Base-by-base conservation (phyloP, 2,888 invertebrate genomes). In the Oligia strigilis region DNA sequence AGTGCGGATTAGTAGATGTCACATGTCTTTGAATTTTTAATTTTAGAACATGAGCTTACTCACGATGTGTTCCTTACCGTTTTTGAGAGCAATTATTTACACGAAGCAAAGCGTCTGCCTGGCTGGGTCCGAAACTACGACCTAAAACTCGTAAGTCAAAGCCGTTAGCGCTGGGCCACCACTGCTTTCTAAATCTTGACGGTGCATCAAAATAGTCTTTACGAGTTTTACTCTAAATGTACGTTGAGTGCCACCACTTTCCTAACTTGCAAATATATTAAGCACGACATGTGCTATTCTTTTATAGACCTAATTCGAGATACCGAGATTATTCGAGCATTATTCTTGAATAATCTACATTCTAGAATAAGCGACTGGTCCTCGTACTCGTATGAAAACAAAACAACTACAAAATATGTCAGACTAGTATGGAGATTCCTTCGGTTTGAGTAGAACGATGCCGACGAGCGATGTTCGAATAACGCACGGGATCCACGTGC, bases 371-470 rank as follows among this genome's bases (percentile, higher is more conserved):
- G 6, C 14, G 5, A 43, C 36, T 40, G 23, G 11, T 29, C 40
- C 23, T 55, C 52, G 17, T 49, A 81, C 23, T 55, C 52, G 17
- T 49, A 81, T 23, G 62, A 65, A 70, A 65, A 66, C 29, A 46
- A 55, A 70, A 73, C 13, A 64, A 46, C 43, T 46, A 72, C 72
- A 72, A 77, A 86, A 87, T 77, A 77, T 83, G 40, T 65, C n/a
- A 60, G 55, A 72, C 23, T 40, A 40, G 60, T 60, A 60, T 52
- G 60, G 55, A 65, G 64, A 87, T 83, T 83, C 87, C 87, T 86
- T 58, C 49, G 14, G 52, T 13, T 69, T 43, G 65, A 60, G 60
- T 72, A 40, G 64, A 43, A 62, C 55, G 43, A 67, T 82, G 67
- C 58, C 43, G 58, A 40, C 40, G 4, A 40, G 40, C 40, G 40